Percentiles rank a stretch among this genome's conserved stretches.
Conservation (phyloP, 2,113 vertebrate species). For the Plestiodon gilberti region DNA sequence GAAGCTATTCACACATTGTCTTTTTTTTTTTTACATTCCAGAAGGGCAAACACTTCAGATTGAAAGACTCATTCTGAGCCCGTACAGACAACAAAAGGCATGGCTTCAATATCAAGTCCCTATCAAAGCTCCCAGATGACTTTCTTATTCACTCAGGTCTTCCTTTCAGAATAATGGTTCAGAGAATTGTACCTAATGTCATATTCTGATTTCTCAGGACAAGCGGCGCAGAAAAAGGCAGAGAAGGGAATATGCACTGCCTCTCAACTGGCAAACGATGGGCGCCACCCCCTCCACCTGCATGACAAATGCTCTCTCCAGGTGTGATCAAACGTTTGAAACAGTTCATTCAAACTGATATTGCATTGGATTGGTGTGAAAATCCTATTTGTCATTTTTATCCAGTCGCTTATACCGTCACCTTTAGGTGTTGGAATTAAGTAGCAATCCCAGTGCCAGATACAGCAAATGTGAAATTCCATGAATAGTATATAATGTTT, state of each 20-base stretch:
- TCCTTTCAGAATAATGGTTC: slow-evolving; percentile 23
- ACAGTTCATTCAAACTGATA: slow-evolving; percentile 31
- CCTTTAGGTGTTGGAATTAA: slow-evolving; percentile 18
- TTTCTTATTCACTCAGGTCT: slow-evolving; percentile 28
- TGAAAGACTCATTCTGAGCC: neutral
- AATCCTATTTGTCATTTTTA: neutral
- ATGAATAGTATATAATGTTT: neutral
- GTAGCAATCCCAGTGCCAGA: neutral
- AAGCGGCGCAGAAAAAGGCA: slow-evolving; percentile 35
- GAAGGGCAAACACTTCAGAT: slow-evolving; percentile 2
- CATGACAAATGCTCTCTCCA: neutral
- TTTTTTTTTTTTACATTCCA: neutral
- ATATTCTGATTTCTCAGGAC: slow-evolving; percentile 44
- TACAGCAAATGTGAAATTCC: neutral
- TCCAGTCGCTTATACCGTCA: neutral
- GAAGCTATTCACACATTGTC: neutral
- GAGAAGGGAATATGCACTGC: slow-evolving; percentile 38
- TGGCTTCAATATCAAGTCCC: neutral
- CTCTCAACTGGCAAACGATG: slow-evolving; percentile 34
- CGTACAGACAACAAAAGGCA: slow-evolving; percentile 15
- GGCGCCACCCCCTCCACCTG: neutral
- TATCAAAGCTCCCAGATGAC: slow-evolving; percentile 32
- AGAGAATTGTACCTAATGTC: slow-evolving; percentile 32
- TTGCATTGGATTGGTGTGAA: slow-evolving; percentile 35
- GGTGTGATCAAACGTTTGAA: slow-evolving; percentile 4